These are phyloP conservation scores for Arnoldichthys spilopterus DNA, from an alignment of 2,797 vertebrate species.

Conservation along the genomic window DNA sequence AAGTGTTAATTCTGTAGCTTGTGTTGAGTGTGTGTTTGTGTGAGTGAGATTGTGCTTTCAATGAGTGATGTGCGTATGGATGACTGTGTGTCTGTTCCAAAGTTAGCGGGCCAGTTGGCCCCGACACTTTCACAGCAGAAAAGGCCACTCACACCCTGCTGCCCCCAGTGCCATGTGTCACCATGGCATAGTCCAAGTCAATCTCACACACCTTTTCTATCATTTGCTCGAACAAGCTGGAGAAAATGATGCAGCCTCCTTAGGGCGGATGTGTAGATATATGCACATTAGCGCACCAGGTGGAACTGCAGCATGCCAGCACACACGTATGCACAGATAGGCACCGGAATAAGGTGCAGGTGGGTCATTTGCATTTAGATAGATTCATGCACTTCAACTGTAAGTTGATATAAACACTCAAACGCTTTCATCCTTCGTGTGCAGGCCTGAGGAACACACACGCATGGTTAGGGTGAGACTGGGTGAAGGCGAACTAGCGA, in stretches of 20 bases:
- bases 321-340: conserved; percentile 3
- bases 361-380: conserved; percentile 75
- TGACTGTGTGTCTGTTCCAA: conserved; percentile 4
- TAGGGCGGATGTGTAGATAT: neutral
- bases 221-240: neutral
- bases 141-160: conserved; percentile 47
- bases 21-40: conserved; percentile 14
- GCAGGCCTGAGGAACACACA: conserved; percentile 19
- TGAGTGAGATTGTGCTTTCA: conserved; percentile 7
- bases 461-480: neutral
- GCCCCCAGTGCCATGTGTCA: conserved; percentile 47
- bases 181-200: conserved; percentile 21
- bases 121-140: conserved; percentile 29
- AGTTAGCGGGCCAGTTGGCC: conserved; percentile 44
- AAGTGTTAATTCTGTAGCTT: conserved; percentile 74
- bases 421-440: conserved; percentile 42
- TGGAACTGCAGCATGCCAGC: neutral
- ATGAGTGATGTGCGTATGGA: conserved; percentile 1
- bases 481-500: neutral
- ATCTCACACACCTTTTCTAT: neutral
- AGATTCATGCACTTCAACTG: conserved; percentile 72
- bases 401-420: conserved; percentile 62
- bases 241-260: neutral
- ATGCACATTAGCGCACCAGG: neutral
- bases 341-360: conserved; percentile 53